Conservation (phyloP, 2,797 vertebrate genomes). For the Hafferia zeledoni region DNA sequence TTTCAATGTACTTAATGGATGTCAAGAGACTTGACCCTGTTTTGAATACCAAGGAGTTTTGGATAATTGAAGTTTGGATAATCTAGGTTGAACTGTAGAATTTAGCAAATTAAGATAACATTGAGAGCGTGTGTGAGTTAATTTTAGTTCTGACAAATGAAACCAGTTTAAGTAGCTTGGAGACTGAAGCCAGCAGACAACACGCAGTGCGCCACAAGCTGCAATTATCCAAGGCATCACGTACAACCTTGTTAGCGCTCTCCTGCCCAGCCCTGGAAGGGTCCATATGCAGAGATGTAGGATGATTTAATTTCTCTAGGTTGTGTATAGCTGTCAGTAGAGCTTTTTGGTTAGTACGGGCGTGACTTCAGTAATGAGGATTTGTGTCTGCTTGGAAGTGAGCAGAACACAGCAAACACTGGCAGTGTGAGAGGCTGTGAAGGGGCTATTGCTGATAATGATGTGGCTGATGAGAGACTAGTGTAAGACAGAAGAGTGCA, state of each 20-base stretch:
- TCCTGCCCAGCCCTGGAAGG: background rate
- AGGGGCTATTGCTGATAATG: fast-evolving
- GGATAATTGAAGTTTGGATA: slow-evolving; percentile 66
- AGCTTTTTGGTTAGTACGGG: background rate
- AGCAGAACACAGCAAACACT: background rate
- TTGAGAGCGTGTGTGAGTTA: slow-evolving; percentile 7
- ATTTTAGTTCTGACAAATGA: slow-evolving; percentile 49
- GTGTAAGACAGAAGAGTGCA: background rate
- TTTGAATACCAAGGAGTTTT: slow-evolving; percentile 57
- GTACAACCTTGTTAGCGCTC: background rate
- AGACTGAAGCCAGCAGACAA: background rate
- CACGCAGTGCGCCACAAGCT: background rate
- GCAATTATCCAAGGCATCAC: background rate
- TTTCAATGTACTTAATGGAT: slow-evolving; percentile 60
- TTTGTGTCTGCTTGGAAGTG: background rate
- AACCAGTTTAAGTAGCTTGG: background rate
- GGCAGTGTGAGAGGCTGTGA: background rate
- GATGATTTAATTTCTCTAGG: background rate
- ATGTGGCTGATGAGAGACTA: background rate
- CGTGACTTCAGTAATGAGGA: background rate
- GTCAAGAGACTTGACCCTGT: slow-evolving; percentile 68
- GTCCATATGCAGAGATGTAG: background rate
- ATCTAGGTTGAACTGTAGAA: slow-evolving; percentile 62
- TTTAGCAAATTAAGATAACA: slow-evolving; percentile 66
- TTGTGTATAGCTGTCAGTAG: background rate